Evolutionary conservation across 2,113 vertebrate species (phyloP).

Genomic region (Caranx melampygus): DNA sequence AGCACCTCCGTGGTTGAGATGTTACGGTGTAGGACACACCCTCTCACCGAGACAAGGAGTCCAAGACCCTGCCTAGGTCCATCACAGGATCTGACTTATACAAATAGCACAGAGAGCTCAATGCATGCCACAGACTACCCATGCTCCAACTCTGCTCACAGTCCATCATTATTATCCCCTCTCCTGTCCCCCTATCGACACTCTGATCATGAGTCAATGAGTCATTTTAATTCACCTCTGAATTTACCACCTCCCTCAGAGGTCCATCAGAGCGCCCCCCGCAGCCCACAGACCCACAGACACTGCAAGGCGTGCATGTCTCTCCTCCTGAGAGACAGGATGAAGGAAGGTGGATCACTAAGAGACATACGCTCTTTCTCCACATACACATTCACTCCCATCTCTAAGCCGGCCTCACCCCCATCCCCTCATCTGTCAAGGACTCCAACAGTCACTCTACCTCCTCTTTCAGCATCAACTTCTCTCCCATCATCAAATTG

Average conservation of each 20-base stretch:
- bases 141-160: conserved; percentile 29
- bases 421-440: conserved; percentile 36
- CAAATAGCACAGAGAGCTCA: conserved; percentile 25
- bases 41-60: conserved; percentile 36
- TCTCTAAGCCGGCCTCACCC: conserved; percentile 33
- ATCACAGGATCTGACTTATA: conserved; percentile 5
- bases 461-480: conserved; percentile 9
- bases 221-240: conserved; percentile 50
- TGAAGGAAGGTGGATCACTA: conserved; percentile 47
- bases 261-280: background rate
- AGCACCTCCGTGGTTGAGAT: conserved; percentile 70
- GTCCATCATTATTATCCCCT: conserved; percentile 37
- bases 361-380: conserved; percentile 26
- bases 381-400: conserved; percentile 8
- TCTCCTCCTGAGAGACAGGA: conserved; percentile 41
- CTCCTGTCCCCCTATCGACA: conserved; percentile 3
- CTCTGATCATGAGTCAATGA: conserved; percentile 59
- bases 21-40: conserved; percentile 57
- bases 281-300: conserved; percentile 21
- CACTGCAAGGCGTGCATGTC: conserved; percentile 56
- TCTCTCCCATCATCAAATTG: conserved; percentile 24
- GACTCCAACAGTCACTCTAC: background rate
- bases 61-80: conserved; percentile 34
- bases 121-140: conserved; percentile 13
- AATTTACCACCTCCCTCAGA: conserved; percentile 57